Evolutionary conservation across 2,888 invertebrate genomes (phyloP).

Genomic region (Lordiphosa fenestrarum): DNA sequence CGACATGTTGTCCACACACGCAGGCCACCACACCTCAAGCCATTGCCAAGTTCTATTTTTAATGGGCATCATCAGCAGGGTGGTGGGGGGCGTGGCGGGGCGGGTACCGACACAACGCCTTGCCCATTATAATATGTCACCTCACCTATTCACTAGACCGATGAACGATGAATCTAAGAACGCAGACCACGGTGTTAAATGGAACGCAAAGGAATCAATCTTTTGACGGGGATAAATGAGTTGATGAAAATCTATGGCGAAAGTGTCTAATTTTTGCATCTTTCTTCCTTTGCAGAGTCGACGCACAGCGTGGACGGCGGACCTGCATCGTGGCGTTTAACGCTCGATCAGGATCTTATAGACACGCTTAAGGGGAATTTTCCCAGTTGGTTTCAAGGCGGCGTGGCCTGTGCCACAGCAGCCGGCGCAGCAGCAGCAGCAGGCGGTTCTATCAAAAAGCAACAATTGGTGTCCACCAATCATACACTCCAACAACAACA

Average conservation of each 20-base stretch:
- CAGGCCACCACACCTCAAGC: constrained; percentile 48
- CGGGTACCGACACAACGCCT: constrained; percentile 25
- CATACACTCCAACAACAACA: constrained; percentile 67
- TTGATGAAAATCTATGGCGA: background rate
- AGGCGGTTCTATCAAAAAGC: constrained; percentile 17
- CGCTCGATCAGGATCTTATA: constrained; percentile 94
- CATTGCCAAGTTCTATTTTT: constrained; percentile 69
- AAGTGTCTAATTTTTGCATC: background rate
- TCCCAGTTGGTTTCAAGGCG: constrained; percentile 93
- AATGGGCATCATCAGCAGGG: constrained; percentile 57
- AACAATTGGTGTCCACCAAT: constrained; percentile 54
- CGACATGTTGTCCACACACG: constrained; percentile 67
- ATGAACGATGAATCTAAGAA: constrained; percentile 21
- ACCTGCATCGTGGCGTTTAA: constrained; percentile 94
- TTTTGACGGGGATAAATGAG: background rate
- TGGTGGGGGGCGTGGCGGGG: constrained; percentile 7
- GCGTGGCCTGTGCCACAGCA: constrained; percentile 38
- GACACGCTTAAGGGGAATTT: constrained; percentile 95
- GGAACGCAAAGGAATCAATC: constrained; percentile 20
- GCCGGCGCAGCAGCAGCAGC: constrained; percentile 23
- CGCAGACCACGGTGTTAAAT: constrained; percentile 17
- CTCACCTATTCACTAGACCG: constrained; percentile 34
- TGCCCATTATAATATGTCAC: constrained; percentile 45
- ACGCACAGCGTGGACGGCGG: constrained; percentile 87
- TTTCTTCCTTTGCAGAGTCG: constrained; percentile 84